These are phyloP conservation scores for Cassiopea xamachana DNA, from an alignment of 30 jellyfish, hydroid and myxozoan species.

Conservation along the genomic window DNA sequence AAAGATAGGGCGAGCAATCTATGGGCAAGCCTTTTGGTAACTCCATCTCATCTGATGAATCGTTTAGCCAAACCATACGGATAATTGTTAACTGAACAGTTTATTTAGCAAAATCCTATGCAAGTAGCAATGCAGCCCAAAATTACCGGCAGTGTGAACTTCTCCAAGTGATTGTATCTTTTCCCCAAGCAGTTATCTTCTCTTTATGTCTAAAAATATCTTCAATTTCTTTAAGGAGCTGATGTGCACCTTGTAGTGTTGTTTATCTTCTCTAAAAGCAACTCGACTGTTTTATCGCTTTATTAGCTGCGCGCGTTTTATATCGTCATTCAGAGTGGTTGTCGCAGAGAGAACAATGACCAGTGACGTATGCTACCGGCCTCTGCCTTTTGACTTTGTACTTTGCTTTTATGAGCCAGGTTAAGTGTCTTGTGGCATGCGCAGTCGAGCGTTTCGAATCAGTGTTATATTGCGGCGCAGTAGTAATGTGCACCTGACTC, in stretches of 20 bases:
- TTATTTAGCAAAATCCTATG: neutral
- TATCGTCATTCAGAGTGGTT: constrained; percentile 21
- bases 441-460: constrained; percentile 38
- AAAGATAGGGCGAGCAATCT: constrained; percentile 68
- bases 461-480: constrained; percentile 55
- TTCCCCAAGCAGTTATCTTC: neutral
- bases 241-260: neutral
- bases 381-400: constrained; percentile 24
- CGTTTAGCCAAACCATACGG: constrained; percentile 79
- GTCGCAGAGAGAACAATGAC: constrained; percentile 45
- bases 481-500: constrained; percentile 54
- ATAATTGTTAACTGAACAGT: neutral
- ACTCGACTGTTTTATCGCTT: neutral
- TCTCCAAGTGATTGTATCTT: neutral
- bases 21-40: constrained; percentile 70
- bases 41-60: constrained; percentile 71
- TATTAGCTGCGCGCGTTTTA: constrained; percentile 11
- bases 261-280: neutral
- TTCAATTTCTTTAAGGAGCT: neutral
- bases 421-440: constrained; percentile 14
- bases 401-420: constrained; percentile 2
- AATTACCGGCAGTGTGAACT: neutral
- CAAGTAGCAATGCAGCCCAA: neutral
- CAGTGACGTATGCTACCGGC: constrained; percentile 40
- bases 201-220: neutral